phyloP scores from a whole-genome alignment of 2,888 invertebrate species.

The Odiellus spinosus region DNA sequence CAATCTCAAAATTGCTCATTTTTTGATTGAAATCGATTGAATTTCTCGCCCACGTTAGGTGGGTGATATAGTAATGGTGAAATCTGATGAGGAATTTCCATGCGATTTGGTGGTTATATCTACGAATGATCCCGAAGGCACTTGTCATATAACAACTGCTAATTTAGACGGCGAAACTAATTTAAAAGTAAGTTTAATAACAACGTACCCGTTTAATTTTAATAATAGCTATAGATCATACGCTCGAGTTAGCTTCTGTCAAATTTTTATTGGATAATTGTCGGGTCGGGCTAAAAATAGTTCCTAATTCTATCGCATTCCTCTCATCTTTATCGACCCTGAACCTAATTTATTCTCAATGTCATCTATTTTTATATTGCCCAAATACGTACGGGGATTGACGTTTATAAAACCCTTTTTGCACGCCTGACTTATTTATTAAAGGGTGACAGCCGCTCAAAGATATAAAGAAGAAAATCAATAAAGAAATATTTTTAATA shows the following conservation, averaged over 20 bases:
- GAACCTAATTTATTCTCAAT: too few relatives aligned
- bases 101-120: constrained; percentile 44
- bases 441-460: too few relatives aligned
- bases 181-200: constrained; percentile 58
- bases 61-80: constrained; percentile 57
- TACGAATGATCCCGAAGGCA: constrained; percentile 80
- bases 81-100: constrained; percentile 56
- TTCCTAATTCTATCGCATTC: constrained; percentile 2
- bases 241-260: constrained; percentile 35
- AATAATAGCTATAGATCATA: constrained; percentile 34
- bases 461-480: too few relatives aligned
- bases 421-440: too few relatives aligned
- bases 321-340: constrained; percentile 8
- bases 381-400: too few relatives aligned
- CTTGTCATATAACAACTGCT: constrained; percentile 97
- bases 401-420: too few relatives aligned
- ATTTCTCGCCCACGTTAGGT: constrained; percentile 32
- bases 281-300: neutral
- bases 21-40: neutral
- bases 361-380: too few relatives aligned
- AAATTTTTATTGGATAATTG: constrained; percentile 27
- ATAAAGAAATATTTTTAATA: too few relatives aligned
- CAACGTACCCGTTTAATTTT: too few relatives aligned
- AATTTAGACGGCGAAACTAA: constrained; percentile 99
- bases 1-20: too few relatives aligned